Base-by-base conservation (phyloP, 1,140 invertebrate genomes). In the Ptiloglossa arizonensis region DNA sequence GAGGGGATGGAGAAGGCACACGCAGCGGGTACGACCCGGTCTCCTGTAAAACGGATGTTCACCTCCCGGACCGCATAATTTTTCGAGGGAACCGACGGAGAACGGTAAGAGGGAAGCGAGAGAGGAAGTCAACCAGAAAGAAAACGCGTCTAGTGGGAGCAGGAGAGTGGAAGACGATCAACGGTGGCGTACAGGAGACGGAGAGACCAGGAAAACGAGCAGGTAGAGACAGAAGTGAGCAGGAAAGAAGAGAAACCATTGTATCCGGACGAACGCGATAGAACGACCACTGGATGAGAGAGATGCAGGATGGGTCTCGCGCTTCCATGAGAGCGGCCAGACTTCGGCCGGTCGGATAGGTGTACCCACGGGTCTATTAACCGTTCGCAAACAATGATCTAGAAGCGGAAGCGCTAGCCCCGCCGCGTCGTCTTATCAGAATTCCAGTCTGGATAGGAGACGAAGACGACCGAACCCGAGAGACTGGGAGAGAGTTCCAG, bases 311-410 rank as follows among this genome's bases (percentile, higher is more conserved):
- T 73, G 78, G 72, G n/a, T n/a, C 79, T 74, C 79, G 86, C 82
- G 80, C 79, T 82, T 84, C 73, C 81, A 87, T 77, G 85, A 89
- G 86, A 88, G 80, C 85, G 72, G 70, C 72, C 77, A 82, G 83
- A 89, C 86, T 86, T 88, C 56, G 83, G 86, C 63, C 74, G 82
- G 83, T 83, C 81, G 73, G 81, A 68, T 85, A 89, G 87, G 88
- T 89, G 86, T 87, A 89, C 89, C 88, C 88, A 85, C 78, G 88
- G 87, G 89, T 87, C 90, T 91, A 91, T 92, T 91, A 92, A 92
- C 90, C 86, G 88, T 92, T 90, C 82, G 88, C 90, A 92, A 92
- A 92, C 91, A 92, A 92, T 92, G 88, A 91, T 91, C 89, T 89
- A 87, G 84, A 90, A 90, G 87, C 88, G 88, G 88, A 91, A 92